Conservation (phyloP, 2,113 vertebrate genomes). For the Thomomys bottae region DNA sequence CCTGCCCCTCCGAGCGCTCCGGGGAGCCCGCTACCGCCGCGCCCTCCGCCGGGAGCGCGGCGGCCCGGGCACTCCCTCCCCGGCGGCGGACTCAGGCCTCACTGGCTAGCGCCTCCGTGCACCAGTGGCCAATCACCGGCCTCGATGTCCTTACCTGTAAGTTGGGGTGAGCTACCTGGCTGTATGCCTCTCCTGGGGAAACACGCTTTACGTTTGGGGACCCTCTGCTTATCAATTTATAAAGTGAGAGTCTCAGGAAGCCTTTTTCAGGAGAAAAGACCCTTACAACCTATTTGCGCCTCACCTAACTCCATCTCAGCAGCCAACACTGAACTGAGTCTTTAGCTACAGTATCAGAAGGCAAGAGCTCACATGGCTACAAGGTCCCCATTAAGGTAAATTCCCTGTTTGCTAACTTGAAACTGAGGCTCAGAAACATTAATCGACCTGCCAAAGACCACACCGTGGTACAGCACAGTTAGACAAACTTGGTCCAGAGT, state of each 20-base stretch:
- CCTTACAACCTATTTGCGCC: conserved; percentile 4
- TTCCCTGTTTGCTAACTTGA: conserved; percentile 31
- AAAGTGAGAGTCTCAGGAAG: not conserved
- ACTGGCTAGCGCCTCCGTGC: conserved; percentile 69
- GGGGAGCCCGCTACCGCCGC: conserved; percentile 70
- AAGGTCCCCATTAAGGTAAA: conserved; percentile 36
- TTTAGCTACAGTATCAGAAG: not conserved
- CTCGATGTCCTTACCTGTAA: conserved; percentile 76
- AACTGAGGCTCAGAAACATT: conserved; percentile 48
- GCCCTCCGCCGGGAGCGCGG: conserved; percentile 56
- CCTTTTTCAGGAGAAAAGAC: not conserved
- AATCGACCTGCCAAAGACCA: conserved; percentile 31
- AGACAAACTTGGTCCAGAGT: conserved; percentile 27
- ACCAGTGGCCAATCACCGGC: conserved; percentile 71
- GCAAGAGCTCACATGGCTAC: not conserved
- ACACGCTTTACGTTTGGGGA: not conserved
- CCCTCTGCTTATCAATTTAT: conserved; percentile 29
- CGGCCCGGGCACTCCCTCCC: conserved; percentile 63
- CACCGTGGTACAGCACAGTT: not conserved
- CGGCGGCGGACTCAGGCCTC: conserved; percentile 67
- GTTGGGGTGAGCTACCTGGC: conserved; percentile 55
- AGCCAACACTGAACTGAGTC: not conserved
- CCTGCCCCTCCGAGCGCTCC: not conserved
- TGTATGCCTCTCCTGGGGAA: conserved; percentile 17
- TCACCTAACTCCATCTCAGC: not conserved